Evolutionary conservation across 1,140 invertebrate genomes (phyloP).

Genomic region (fruit fly (Drosophila melanogaster)): DNA sequence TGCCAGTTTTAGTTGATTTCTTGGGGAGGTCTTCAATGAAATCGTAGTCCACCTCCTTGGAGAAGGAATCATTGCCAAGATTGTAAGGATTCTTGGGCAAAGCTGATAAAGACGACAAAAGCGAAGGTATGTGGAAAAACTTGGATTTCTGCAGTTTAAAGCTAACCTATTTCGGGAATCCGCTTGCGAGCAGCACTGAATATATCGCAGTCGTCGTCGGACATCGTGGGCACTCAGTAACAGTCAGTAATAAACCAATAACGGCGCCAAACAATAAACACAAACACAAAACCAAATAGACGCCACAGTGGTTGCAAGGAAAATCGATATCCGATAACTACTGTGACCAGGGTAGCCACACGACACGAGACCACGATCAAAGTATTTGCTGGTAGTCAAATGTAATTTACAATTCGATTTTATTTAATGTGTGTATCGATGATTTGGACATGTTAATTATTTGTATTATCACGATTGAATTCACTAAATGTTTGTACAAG

Average conservation of each 20-base stretch:
- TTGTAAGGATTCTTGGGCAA: slow-evolving; percentile 16
- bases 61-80: slow-evolving; percentile 15
- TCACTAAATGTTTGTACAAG: too few species aligned
- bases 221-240: slow-evolving; percentile 27
- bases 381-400: not conserved
- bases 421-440: too few species aligned
- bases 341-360: not conserved
- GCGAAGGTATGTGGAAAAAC: not conserved
- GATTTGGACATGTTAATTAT: not conserved
- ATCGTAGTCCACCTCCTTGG: slow-evolving; percentile 49
- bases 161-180: slow-evolving; percentile 24
- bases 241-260: too few species aligned
- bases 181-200: slow-evolving; percentile 40
- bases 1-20: slow-evolving; percentile 13
- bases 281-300: slow-evolving; percentile 8
- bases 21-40: slow-evolving; percentile 31
- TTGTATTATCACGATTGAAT: not conserved
- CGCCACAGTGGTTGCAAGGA: slow-evolving; percentile 16
- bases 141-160: not conserved
- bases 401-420: too few species aligned
- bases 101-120: slow-evolving; percentile 3
- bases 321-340: slow-evolving; percentile 8
- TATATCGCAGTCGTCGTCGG: slow-evolving; percentile 65
- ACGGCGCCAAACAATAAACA: slow-evolving; percentile 31
- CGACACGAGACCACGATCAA: not conserved